Evolutionary conservation across 2,113 vertebrate species (phyloP), one percentile per base, ranked within the genome.

Genomic region (Thunnus maccoyii): DNA sequence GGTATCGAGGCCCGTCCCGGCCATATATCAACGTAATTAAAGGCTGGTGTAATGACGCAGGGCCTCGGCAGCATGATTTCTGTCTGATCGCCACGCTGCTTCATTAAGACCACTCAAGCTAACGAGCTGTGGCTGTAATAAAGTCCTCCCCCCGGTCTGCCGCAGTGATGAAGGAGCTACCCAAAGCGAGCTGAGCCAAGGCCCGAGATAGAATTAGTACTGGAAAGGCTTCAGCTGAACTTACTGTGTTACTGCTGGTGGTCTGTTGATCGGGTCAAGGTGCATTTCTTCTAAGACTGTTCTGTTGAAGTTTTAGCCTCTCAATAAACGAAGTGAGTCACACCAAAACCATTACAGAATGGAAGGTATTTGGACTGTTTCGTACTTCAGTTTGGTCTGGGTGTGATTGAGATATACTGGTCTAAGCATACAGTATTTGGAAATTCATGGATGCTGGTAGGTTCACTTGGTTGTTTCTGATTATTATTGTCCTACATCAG

Each of bases 71-170:
- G 98, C 98, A 98, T 97, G 97, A 99, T 99, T 98, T 97, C 97
- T 97, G 98, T 98, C 97, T 97, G 97, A 98, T 99, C 97, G 96
- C 97, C 96, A 97, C 95, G 94, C 96, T 97, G 97, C 97, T 99
- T 99, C 98, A 99, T 99, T 99, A 99, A 97, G 96, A 97, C 95
- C 97, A 97, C 97, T 97, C 97, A 97, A 97, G 96, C 97, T 99
- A 99, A 99, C 97, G 97, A 99, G 96, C 97, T 98, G 98, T 97
- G 97, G 97, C 97, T 97, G 96, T 98, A 98, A 99, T 99, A 97
- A 99, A 99, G 97, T 97, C 97, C 98, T 99, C 97, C 98, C 97
- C 95, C 96, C 79, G 90, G 90, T 96, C 97, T 97, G 96, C 96
- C 91, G 97, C 95, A 94, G 97, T 99, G 97, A 99, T 97, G 97